phyloP scores from a whole-genome alignment of 2,888 invertebrate genomes.

The Hesperia comma region DNA sequence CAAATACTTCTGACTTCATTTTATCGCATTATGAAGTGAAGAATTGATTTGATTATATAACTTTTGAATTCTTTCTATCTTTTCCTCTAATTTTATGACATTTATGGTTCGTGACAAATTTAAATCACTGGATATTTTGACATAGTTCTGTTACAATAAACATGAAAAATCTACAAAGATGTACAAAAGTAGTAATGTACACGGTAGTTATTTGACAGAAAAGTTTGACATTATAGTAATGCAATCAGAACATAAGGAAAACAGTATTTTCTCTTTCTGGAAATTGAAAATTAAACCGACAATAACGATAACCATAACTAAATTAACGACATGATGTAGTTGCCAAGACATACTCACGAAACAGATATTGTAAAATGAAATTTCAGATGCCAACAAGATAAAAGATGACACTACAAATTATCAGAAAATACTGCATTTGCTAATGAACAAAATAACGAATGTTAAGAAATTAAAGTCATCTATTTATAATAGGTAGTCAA shows the following conservation, averaged over 20 bases:
- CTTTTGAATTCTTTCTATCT: too few relatives aligned
- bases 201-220: too few relatives aligned
- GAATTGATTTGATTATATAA: background rate
- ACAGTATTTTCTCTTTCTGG: background rate
- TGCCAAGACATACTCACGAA: too few relatives aligned
- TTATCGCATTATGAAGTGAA: background rate
- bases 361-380: background rate
- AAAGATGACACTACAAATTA: background rate
- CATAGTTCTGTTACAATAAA: too few relatives aligned
- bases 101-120: too few relatives aligned
- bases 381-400: constrained; percentile 1
- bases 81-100: too few relatives aligned
- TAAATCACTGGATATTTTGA: too few relatives aligned
- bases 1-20: background rate
- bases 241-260: background rate
- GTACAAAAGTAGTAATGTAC: too few relatives aligned
- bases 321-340: background rate
- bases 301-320: background rate
- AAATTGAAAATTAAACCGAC: background rate
- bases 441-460: background rate
- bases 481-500: background rate
- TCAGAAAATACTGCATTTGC: background rate
- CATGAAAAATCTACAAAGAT: too few relatives aligned
- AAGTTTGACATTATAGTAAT: too few relatives aligned
- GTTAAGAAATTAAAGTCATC: background rate